Evolutionary conservation across 2,113 vertebrate species (phyloP), one percentile per base, ranked within the genome.

Genomic region (Cygnus atratus): DNA sequence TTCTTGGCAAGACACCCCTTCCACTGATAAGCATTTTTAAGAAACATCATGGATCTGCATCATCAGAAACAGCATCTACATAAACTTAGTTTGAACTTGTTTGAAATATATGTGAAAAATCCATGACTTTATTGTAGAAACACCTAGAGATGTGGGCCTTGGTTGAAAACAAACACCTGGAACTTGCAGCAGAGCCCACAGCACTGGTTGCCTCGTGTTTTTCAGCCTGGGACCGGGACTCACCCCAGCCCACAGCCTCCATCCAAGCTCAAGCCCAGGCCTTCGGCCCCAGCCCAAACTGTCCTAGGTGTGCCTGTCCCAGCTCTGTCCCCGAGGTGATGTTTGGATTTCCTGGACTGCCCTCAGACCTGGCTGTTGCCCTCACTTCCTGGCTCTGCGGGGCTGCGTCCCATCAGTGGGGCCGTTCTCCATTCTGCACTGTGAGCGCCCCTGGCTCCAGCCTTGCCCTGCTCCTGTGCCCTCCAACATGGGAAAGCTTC

Each of bases 1-100:
- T 29, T 83, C 75, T 58, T 95, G 89, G 84, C 81, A 76, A 73
- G 71, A 31, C 19, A 83, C 6, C 29, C 50, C 48, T 68, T 91
- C 73, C 66, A 65, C n/a, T 65, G 57, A 84, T 2, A 70, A 76
- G 61, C 18, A 19, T 18, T 59, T 92, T 65, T 28, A 77, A 71
- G 71, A 48, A 66, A 54, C 9, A 31, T 9, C 22, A 17, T 9
- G n/a, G 20, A 52, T 57, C 65, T 52, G 17, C 33, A 9, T n/a
- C 35, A 73, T 11, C 29, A 70, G 29, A 82, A 62, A 59, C 9
- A 65, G 63, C 41, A 85, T 7, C 19, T 3, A 2, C 7, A 16
- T 13, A 3, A 68, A 76, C 25, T 39, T 63, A 25, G 35, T 28
- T 37, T 63, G 25, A 39, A 39, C 11, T 25, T 12, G 37, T 18